Evolutionary conservation across 2,888 invertebrate species (phyloP).

Genomic region (Synanthedon andrenaeformis): DNA sequence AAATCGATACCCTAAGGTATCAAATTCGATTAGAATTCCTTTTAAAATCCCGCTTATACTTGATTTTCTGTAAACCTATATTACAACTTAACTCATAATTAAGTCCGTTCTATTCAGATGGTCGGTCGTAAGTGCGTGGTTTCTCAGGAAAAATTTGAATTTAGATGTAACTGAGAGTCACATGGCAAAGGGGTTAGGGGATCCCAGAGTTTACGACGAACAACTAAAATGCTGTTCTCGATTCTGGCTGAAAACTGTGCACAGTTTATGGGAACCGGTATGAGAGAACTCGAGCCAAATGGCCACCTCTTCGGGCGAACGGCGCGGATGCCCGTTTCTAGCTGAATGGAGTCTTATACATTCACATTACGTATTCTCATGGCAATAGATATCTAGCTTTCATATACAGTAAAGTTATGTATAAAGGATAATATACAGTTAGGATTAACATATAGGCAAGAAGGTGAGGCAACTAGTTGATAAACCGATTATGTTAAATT

Average conservation of each 20-base stretch:
- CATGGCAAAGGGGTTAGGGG: conserved; percentile 40
- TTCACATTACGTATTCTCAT: conserved; percentile 28
- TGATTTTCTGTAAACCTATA: conserved; percentile 32
- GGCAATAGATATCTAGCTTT: conserved; percentile 6
- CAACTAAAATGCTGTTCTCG: conserved; percentile 58
- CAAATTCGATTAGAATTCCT: too few relatives aligned
- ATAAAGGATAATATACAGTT: too few relatives aligned
- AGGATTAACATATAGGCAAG: too few relatives aligned
- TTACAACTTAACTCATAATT: conserved; percentile 19
- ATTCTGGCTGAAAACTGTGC: conserved; percentile 51
- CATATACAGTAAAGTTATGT: too few relatives aligned
- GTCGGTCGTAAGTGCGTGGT: conserved; percentile 26
- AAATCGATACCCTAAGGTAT: too few relatives aligned
- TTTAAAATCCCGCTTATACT: too few relatives aligned
- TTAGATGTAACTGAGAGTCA: conserved; percentile 51
- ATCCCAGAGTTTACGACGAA: conserved; percentile 56
- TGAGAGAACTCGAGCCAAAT: conserved; percentile 51
- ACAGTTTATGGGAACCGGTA: conserved; percentile 56
- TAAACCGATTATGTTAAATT: too few relatives aligned
- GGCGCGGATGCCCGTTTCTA: conserved; percentile 53
- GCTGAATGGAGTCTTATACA: conserved; percentile 32
- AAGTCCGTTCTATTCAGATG: conserved; percentile 44
- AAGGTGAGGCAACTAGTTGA: too few relatives aligned
- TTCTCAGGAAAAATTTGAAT: conserved; percentile 55
- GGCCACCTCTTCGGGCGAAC: conserved; percentile 53